Base-by-base conservation (phyloP, 1,140 invertebrate genomes). In the Cotesia vestalis region DNA sequence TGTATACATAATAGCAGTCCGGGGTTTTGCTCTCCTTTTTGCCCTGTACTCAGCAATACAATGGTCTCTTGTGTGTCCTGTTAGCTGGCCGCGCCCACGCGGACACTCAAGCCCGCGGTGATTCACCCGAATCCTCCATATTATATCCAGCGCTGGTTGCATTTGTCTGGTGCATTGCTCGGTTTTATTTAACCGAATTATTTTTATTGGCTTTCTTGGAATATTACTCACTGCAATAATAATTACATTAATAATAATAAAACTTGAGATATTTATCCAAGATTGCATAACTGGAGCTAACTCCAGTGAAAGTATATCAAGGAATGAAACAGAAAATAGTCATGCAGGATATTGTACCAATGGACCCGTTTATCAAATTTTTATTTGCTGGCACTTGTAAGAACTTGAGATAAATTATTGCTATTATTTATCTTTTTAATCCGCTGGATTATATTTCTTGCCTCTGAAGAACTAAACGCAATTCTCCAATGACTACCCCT, bases 51-150 rank as follows among this genome's bases (percentile, higher is more conserved):
- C 27, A 27, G 40, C 40, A 46, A 46, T 11, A 73, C 66, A 73
- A 73, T 73, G 72, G 66, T 69, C 53, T 73, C 35, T 73, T 69
- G 51, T 69, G 60, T 73, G 72, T 64, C 60, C 52, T 46, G 66
- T 40, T 53, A 34, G 34, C 20, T 51, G 27, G 66, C 59, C 72
- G 51, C 72, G 69, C 72, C 72, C 72, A 73, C 72, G 60, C 63
- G 38, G 55, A 72, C 46, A 72, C 38, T 46, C 40, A 35, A 55
- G 66, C 4, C n/a, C 34, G 4, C 27, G 55, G 63, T 72, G 71
- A 67, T 72, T 72, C 64, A 61, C 36, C 68, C 57, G 20, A 69
- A 61, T 57, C 12, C 14, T 59, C 57, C 17, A n/a, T 1, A 55
- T n/a, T 55, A 5, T n/a, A 55, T 5, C 12, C n/a, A 55, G n/a